Base-by-base conservation (phyloP, 2,888 invertebrate species). In the Metallyticus violacea region DNA sequence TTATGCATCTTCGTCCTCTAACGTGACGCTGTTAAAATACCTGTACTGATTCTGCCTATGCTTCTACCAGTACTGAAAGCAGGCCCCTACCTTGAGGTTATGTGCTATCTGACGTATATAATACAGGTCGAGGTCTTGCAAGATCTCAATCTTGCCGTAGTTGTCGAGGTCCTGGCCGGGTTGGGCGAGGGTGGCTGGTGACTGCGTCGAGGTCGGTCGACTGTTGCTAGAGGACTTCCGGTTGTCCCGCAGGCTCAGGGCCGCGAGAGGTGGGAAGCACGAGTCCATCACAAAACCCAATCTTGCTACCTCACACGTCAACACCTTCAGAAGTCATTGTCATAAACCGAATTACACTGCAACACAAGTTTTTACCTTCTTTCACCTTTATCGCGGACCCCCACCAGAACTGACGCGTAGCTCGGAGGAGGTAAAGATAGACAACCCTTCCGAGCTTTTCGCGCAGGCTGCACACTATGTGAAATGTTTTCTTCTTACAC, bases 71-170 rank as follows among this genome's bases (percentile, higher is more conserved):
- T 4, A 40, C 1, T 40, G 40, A 4, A 78, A 78, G 78, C 26
- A 2, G 25, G 78, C 76, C 25, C 26, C 85, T 91, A 93, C 93
- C 93, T 93, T 93, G 86, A 93, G 91, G 90, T 93, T 93, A 89
- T 93, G 93, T 82, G 93, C 93, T 87, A 93, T 93, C 90, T 93
- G 93, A 83, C 93, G 92, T 89, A 93, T 93, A 90, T 93, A 93
- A 91, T 93, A 93, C 85, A 93, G 91, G 90, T 93, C 93, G 89
- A 93, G 90, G 90, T 93, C 93, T 89, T 93, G 93, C 76, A 93
- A 90, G 85, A 93, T 91, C 89, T 93, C 92, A 79, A 93, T 91
- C 90, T 92, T 92, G 87, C 92, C 92, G 82, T 90, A 88, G 88
- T 88, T 88, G 87, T 88, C 88, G 82, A 87, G 85, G 30, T 85